phyloP scores from a whole-genome alignment of 2,888 invertebrate species.

The Malthinus flaveolus region DNA sequence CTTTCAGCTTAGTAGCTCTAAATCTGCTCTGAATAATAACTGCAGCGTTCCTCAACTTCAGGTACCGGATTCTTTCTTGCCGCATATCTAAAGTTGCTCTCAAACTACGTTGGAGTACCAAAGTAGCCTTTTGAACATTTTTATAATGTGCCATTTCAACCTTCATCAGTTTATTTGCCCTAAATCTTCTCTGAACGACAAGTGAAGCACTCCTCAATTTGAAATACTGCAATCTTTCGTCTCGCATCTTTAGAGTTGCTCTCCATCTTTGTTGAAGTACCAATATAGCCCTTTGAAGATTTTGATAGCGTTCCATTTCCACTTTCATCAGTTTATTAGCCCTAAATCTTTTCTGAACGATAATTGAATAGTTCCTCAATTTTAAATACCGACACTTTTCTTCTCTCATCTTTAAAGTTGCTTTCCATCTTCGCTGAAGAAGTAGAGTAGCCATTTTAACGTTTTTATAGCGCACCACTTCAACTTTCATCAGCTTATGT shows the following conservation, averaged over 20 bases:
- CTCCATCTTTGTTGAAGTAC: constrained; percentile 53
- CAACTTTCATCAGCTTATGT: constrained; percentile 49
- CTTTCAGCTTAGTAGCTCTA: constrained; percentile 54
- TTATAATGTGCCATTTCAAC: constrained; percentile 45
- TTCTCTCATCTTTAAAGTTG: constrained; percentile 36
- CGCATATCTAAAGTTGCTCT: constrained; percentile 39
- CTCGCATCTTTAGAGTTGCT: constrained; percentile 39
- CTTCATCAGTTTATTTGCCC: constrained; percentile 38
- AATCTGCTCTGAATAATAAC: constrained; percentile 58
- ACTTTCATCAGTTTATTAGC: constrained; percentile 38
- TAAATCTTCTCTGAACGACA: constrained; percentile 39
- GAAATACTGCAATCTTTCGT: constrained; percentile 40
- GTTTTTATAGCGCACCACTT: constrained; percentile 16
- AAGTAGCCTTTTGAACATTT: constrained; percentile 44
- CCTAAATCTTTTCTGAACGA: constrained; percentile 35
- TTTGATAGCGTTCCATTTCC: constrained; percentile 45
- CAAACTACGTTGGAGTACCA: constrained; percentile 53
- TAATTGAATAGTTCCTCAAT: constrained; percentile 34
- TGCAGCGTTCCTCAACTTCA: constrained; percentile 42
- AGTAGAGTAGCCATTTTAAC: constrained; percentile 36
- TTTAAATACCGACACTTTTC: constrained; percentile 42
- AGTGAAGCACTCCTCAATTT: constrained; percentile 40
- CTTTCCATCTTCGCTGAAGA: constrained; percentile 39
- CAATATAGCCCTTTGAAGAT: constrained; percentile 45
- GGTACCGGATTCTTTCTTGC: constrained; percentile 22